A percentile compares a stretch with the other conserved stretches of the same genome.
phyloP scores from a whole-genome alignment of 1,140 invertebrate genomes.

The Trichoplusia ni region DNA sequence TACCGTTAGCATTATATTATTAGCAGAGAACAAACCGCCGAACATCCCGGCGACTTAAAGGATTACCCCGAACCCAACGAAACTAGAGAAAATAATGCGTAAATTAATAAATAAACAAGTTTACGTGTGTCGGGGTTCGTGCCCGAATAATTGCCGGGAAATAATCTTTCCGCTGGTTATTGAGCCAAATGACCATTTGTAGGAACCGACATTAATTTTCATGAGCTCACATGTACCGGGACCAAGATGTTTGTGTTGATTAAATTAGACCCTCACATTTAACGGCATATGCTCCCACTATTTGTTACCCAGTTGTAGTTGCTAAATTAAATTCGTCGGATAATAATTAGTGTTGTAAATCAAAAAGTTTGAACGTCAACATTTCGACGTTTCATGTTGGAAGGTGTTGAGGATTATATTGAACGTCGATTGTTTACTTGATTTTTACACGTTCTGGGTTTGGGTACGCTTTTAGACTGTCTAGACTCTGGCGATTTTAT shows the following conservation, averaged over 20 bases:
- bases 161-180: slow-evolving; percentile 42
- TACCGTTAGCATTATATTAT: not conserved
- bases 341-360: slow-evolving; percentile 10
- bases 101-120: slow-evolving; percentile 30
- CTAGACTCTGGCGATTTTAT: no score
- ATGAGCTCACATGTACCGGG: slow-evolving; percentile 21
- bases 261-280: slow-evolving; percentile 40
- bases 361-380: slow-evolving; percentile 25
- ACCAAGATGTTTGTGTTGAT: slow-evolving; percentile 35
- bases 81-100: slow-evolving; percentile 28
- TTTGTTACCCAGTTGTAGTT: slow-evolving; percentile 24
- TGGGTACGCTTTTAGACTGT: no score
- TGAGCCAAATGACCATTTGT: slow-evolving; percentile 39
- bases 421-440: not conserved
- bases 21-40: slow-evolving; percentile 16
- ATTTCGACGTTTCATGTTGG: not conserved
- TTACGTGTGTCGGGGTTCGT: slow-evolving; percentile 23
- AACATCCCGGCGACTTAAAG: slow-evolving; percentile 16
- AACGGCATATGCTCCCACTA: slow-evolving; percentile 18
- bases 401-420: not conserved
- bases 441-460: no score
- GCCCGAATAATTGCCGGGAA: slow-evolving; percentile 38
- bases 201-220: slow-evolving; percentile 38
- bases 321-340: slow-evolving; percentile 25
- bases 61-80: slow-evolving; percentile 19